A percentile compares a stretch with the other conserved stretches of the same genome.
Conservation (phyloP, 2,797 vertebrate species). For the Coracias cyanogaster region DNA sequence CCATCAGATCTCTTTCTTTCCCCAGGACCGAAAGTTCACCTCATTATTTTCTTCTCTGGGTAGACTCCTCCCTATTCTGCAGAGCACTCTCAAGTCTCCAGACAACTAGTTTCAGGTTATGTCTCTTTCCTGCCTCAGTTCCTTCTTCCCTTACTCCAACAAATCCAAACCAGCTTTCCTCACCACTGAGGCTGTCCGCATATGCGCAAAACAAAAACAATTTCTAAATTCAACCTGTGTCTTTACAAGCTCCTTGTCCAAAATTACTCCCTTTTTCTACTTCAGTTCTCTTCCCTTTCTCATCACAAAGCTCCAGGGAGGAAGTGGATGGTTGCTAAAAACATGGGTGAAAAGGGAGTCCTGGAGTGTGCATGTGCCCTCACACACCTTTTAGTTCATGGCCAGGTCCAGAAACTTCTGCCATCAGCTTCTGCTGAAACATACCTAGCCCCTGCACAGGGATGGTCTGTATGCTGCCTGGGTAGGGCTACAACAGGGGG, state of each 20-base stretch:
- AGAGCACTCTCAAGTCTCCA: neutral
- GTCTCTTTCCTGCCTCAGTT: neutral
- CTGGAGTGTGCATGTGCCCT: neutral
- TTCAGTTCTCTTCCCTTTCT: neutral
- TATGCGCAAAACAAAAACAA: fast-evolving
- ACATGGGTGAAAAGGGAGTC: neutral
- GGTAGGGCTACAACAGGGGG: neutral
- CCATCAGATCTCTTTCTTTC: neutral
- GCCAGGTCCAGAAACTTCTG: neutral
- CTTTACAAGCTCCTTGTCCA: neutral
- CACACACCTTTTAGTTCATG: neutral
- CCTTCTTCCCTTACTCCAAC: neutral
- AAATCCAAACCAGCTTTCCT: neutral
- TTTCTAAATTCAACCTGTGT: fast-evolving
- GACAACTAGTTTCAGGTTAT: neutral
- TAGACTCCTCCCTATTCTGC: neutral
- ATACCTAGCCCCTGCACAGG: neutral
- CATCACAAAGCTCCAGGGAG: neutral
- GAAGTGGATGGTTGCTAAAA: neutral
- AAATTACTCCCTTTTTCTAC: neutral
- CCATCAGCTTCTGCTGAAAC: neutral
- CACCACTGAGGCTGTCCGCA: neutral
- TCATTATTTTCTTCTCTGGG: neutral
- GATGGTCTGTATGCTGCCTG: neutral
- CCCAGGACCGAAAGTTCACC: neutral